Conservation (phyloP, 2,113 vertebrate species). For the Corynorhinus townsendii region DNA sequence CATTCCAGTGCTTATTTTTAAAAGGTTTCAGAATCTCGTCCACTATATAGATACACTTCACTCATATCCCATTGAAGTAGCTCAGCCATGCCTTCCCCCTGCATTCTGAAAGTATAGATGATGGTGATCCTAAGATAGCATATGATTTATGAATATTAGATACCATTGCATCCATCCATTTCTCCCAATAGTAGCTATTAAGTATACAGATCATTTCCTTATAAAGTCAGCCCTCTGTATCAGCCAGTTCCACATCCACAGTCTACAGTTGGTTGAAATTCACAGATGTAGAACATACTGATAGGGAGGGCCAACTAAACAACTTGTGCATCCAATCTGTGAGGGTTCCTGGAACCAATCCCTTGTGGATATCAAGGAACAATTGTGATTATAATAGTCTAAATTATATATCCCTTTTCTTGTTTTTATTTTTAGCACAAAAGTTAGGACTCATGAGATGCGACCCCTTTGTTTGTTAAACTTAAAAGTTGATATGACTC, state of each 20-base stretch:
- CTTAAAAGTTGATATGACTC: constrained; percentile 33
- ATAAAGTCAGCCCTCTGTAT: background rate
- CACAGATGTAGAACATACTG: background rate
- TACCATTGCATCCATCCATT: background rate
- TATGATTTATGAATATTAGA: background rate
- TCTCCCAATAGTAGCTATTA: background rate
- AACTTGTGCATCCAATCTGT: background rate
- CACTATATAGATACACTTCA: background rate
- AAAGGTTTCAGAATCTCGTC: background rate
- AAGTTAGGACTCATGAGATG: background rate
- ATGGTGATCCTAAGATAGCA: background rate
- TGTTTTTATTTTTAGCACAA: constrained; percentile 27
- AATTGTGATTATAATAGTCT: background rate
- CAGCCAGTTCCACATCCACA: background rate
- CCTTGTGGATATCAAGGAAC: background rate
- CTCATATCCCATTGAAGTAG: background rate
- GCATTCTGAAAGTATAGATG: background rate
- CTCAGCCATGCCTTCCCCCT: background rate
- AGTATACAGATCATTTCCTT: background rate
- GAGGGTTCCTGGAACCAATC: background rate
- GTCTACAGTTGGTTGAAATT: background rate
- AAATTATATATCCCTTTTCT: background rate
- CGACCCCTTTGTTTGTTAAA: background rate
- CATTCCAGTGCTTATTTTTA: background rate
- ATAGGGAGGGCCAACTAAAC: background rate